These are phyloP conservation scores for Oreochromis aureus DNA, from an alignment of 2,113 vertebrate genomes.

Conservation along the genomic window DNA sequence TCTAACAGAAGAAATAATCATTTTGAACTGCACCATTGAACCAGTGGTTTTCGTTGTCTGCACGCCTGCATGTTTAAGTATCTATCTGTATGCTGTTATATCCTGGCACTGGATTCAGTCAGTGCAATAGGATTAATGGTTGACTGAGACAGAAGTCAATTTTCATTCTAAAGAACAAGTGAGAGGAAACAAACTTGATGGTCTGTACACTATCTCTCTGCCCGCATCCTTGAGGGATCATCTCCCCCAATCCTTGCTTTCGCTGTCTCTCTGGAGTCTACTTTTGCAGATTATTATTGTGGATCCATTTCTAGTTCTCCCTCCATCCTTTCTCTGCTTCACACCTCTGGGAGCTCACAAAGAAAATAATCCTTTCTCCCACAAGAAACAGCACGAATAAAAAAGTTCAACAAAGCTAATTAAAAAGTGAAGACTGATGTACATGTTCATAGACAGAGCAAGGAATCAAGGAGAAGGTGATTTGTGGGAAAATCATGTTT, in stretches of 20 bases:
- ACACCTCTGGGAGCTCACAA: constrained; percentile 4
- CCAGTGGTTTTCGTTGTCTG: neutral
- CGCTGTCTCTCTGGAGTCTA: constrained; percentile 10
- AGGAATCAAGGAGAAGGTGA: neutral
- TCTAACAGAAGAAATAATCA: neutral
- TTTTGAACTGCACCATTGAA: neutral
- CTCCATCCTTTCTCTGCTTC: neutral
- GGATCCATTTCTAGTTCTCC: constrained; percentile 20
- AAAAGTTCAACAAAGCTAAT: constrained; percentile 45
- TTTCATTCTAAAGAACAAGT: constrained; percentile 30
- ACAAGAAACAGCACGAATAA: constrained; percentile 5
- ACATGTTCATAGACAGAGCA: neutral
- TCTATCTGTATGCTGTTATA: neutral
- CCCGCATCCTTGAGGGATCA: constrained; percentile 32
- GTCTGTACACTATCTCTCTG: constrained; percentile 17
- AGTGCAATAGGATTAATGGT: constrained; percentile 29
- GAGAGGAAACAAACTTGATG: constrained; percentile 34
- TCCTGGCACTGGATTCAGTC: neutral
- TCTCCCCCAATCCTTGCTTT: constrained; percentile 5
- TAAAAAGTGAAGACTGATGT: constrained; percentile 42
- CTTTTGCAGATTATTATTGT: constrained; percentile 45
- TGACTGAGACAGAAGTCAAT: constrained; percentile 38
- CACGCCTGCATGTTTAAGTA: neutral
- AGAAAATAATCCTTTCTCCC: constrained; percentile 24
- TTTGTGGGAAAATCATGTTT: neutral